Evolutionary conservation across 2,797 vertebrate species (phyloP).

Genomic region (Myripristis murdjan): DNA sequence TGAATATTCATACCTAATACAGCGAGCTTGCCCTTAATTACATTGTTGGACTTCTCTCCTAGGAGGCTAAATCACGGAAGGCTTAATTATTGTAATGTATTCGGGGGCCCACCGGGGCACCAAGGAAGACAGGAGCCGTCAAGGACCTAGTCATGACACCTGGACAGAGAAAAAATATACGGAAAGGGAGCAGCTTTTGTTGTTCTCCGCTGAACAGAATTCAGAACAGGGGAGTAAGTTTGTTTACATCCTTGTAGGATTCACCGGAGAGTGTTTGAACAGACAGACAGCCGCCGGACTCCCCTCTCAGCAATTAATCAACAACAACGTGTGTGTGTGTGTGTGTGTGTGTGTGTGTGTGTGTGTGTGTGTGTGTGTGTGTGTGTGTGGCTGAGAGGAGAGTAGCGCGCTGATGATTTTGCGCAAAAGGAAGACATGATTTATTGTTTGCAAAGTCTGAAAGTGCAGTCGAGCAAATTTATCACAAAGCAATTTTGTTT

Average conservation of each 20-base stretch:
- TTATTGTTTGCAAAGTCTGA: constrained; percentile 80
- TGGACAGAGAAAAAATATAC: constrained; percentile 85
- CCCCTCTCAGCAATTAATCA: constrained; percentile 86
- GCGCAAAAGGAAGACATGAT: constrained; percentile 80
- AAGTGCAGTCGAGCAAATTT: constrained; percentile 80
- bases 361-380: constrained; percentile 35
- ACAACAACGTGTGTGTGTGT: constrained; percentile 49
- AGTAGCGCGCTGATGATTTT: constrained; percentile 68
- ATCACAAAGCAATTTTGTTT: background rate
- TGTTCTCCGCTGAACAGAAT: constrained; percentile 80
- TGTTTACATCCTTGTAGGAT: constrained; percentile 87
- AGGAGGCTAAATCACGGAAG: constrained; percentile 99
- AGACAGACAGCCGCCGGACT: constrained; percentile 83
- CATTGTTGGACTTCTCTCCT: constrained; percentile 98
- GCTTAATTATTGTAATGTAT: constrained; percentile 99
- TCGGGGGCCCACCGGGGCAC: constrained; percentile 94
- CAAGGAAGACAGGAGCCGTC: constrained; percentile 93
- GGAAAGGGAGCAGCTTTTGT: constrained; percentile 90
- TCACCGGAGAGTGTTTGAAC: constrained; percentile 83
- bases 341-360: constrained; percentile 19
- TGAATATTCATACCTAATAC: constrained; percentile 99
- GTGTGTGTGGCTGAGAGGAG: constrained; percentile 46
- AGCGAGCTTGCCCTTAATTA: constrained; percentile 98
- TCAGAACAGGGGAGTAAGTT: constrained; percentile 83
- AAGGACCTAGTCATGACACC: constrained; percentile 96